Base-by-base conservation (phyloP, 2,888 invertebrate species). In the Andrena fulva region DNA sequence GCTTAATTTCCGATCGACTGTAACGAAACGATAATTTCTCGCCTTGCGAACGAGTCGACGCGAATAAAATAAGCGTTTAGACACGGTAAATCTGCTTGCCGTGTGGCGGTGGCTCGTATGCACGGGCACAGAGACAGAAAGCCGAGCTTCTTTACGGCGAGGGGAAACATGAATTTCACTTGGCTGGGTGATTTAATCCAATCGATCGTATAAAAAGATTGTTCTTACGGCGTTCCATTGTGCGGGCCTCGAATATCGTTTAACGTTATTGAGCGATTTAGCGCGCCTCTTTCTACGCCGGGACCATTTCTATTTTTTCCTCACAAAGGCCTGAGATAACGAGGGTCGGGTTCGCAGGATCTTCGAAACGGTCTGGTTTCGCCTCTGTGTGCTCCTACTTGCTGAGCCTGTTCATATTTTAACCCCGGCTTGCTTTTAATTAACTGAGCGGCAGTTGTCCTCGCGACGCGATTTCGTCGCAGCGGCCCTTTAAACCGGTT, bases 361-460 rank as follows among this genome's bases (percentile, higher is more conserved):
- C 71, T 67, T 72, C 68, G 54, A 68, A 80, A 80, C 56, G 56
- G 5, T 56, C 24, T 68, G 29, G 27, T 73, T 59, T 7, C 56
- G 29, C 29, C 10, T 31, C 10, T 20, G 27, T 29, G 24, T 33
- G 8, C 69, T 12, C 8, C 27, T 54, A 31, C 4, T 42, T 29
- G 62, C 29, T 69, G 59, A 64, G 33, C 29, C 27, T 27, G 4
- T 29, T 4, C 42, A 31, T 64, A 56, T 59, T 59, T 29, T 50
- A 52, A 29, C 56, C 50, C 27, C 24, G 56, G 33, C 42, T 52
- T 64, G 50, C 72, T 77, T 80, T 80, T 78, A 71, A 77, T 77
- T 77, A 80, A 73, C 68, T 42, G 35, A 33, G 59, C 50, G 52
- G 12, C 52, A 50, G 33, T 56, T 8, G 72, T 63, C n/a, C 67